Evolutionary conservation across 1,140 invertebrate species (phyloP).

Genomic region (Chrysopa pallens): DNA sequence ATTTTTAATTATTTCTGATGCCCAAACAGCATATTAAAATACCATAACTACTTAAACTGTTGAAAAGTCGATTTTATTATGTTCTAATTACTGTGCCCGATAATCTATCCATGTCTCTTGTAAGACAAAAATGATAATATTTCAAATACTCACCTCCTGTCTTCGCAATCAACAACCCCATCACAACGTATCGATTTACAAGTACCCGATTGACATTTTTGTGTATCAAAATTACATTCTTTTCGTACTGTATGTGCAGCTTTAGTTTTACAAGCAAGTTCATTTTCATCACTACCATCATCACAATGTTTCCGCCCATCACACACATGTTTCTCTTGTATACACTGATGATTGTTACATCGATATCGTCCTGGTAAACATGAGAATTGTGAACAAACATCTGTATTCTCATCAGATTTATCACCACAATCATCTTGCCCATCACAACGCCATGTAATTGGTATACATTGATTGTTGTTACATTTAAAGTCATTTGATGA

Average conservation of each 20-base stretch:
- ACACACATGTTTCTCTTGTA: slow-evolving; percentile 41
- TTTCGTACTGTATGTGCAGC: slow-evolving; percentile 15
- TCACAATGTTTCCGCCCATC: slow-evolving; percentile 51
- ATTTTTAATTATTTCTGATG: too few species aligned
- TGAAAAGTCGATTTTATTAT: too few species aligned
- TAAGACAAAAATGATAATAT: slow-evolving; percentile 3
- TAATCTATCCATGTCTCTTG: too few species aligned
- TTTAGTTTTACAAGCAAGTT: slow-evolving; percentile 32
- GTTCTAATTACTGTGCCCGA: too few species aligned
- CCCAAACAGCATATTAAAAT: too few species aligned
- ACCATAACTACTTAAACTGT: too few species aligned
- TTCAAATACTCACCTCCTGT: slow-evolving; percentile 44
- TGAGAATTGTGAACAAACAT: slow-evolving; percentile 18
- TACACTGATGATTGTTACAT: slow-evolving; percentile 51
- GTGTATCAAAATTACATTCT: slow-evolving; percentile 44
- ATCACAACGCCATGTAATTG: slow-evolving; percentile 44
- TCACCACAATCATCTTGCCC: slow-evolving; percentile 39
- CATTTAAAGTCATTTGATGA: slow-evolving; percentile 26
- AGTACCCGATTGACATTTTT: slow-evolving; percentile 49
- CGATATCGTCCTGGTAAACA: slow-evolving; percentile 20
- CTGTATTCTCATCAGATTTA: slow-evolving; percentile 33
- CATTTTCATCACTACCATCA: slow-evolving; percentile 57
- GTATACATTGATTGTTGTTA: slow-evolving; percentile 33
- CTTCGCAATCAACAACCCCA: slow-evolving; percentile 36
- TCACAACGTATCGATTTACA: slow-evolving; percentile 69